These are phyloP conservation scores for Melanotaenia nigrans DNA, from an alignment of 2,797 vertebrate genomes.

Conservation along the genomic window DNA sequence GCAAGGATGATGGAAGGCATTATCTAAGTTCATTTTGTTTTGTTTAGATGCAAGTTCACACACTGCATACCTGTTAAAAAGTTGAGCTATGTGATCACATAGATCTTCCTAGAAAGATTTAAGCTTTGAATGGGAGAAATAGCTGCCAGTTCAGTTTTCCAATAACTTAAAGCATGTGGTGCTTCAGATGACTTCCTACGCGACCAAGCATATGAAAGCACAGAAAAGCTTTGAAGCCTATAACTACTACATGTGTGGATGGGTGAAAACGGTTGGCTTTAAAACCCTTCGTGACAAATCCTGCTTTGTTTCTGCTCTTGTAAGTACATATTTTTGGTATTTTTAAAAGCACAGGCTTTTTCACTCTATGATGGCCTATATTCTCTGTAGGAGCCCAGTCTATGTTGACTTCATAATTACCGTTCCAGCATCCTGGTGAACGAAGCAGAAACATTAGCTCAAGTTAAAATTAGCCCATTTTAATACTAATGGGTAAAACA, in stretches of 20 bases:
- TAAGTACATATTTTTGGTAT: too few species aligned
- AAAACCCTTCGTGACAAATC: neutral
- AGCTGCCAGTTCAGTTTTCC: neutral
- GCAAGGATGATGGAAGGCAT: too few species aligned
- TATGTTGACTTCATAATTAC: neutral
- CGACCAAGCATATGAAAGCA: neutral
- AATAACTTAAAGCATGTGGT: neutral
- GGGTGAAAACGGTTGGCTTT: neutral
- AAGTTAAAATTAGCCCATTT: too few species aligned
- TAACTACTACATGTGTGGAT: neutral
- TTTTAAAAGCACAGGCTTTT: neutral
- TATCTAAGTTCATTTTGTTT: neutral
- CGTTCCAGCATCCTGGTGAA: too few species aligned
- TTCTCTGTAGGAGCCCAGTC: neutral
- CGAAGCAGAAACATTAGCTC: too few species aligned
- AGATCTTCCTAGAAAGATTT: too few species aligned
- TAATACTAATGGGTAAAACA: too few species aligned
- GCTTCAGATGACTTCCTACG: neutral
- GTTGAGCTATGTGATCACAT: neutral
- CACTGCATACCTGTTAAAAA: neutral
- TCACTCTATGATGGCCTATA: neutral
- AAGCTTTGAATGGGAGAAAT: neutral
- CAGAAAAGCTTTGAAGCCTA: neutral
- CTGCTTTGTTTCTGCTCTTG: neutral
- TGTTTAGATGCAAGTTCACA: neutral